Percentiles rank a stretch among this genome's conserved stretches.
These are phyloP conservation scores for Geococcyx californianus DNA, from an alignment of 2,113 vertebrate species.

Conservation along the genomic window DNA sequence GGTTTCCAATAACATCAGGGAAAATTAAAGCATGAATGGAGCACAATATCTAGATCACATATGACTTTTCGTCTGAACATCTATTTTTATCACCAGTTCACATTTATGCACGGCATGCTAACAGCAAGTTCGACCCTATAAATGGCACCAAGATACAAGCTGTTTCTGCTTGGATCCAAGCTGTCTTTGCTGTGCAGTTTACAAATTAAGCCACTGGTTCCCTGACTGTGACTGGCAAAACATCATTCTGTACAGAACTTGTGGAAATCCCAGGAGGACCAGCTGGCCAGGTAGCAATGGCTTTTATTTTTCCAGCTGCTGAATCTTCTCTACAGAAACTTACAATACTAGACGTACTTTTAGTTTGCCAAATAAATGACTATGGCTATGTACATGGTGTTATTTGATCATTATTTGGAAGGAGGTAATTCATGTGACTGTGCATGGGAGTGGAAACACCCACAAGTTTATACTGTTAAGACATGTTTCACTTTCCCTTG, in stretches of 20 bases:
- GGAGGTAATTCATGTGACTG: neutral
- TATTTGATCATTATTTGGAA: neutral
- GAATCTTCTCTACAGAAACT: neutral
- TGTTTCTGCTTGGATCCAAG: neutral
- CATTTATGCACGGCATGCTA: neutral
- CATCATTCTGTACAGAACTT: neutral
- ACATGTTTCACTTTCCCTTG: neutral
- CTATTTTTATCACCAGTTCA: constrained; percentile 26
- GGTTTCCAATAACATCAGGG: neutral
- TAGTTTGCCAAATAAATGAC: neutral
- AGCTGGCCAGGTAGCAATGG: neutral
- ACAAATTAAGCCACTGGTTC: neutral
- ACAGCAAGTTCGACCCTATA: neutral
- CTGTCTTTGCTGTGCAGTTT: neutral
- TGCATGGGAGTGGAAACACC: neutral
- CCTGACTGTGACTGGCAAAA: neutral
- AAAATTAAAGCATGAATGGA: neutral
- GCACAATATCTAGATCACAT: neutral
- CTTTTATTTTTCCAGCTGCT: neutral
- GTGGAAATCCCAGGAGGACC: neutral
- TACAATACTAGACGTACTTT: neutral
- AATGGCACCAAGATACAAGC: neutral
- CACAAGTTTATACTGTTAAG: neutral
- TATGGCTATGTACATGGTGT: neutral
- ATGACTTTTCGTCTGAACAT: neutral